These are phyloP conservation scores for Pandemis heparana DNA, from an alignment of 2,888 invertebrate genomes.

Conservation along the genomic window DNA sequence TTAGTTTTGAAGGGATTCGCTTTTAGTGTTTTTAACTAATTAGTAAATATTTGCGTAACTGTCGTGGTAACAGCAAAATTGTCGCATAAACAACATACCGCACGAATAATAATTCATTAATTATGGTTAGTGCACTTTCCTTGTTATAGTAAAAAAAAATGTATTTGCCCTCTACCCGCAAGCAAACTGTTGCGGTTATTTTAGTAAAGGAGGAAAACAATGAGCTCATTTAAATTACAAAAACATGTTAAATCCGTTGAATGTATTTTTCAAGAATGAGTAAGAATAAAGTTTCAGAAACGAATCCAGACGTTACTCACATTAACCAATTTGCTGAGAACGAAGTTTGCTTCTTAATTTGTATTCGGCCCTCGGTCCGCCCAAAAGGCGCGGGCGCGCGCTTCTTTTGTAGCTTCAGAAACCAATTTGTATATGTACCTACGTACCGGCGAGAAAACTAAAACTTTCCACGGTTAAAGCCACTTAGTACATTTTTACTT, in stretches of 20 bases:
- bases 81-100: neutral
- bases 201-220: neutral
- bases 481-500: conserved; percentile 56
- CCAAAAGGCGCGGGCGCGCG: conserved; percentile 68
- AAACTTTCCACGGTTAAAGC: conserved; percentile 67
- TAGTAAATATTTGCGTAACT: neutral
- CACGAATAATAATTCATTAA: neutral
- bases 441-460: conserved; percentile 75
- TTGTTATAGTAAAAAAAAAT: neutral
- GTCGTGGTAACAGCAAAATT: neutral
- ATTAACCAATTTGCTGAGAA: conserved; percentile 74
- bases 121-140: neutral
- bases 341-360: conserved; percentile 77
- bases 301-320: conserved; percentile 73
- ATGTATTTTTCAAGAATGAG: conserved; percentile 10
- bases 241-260: neutral
- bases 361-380: conserved; percentile 75
- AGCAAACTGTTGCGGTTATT: neutral
- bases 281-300: conserved; percentile 56
- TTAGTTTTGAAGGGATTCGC: too few relatives aligned
- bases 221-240: neutral
- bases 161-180: neutral
- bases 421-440: conserved; percentile 78
- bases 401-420: conserved; percentile 79
- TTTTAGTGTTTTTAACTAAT: too few relatives aligned